Evolutionary conservation across 2,797 vertebrate species (phyloP), one percentile per base, ranked within the genome.

Genomic region (Pogonophryne albipinna): DNA sequence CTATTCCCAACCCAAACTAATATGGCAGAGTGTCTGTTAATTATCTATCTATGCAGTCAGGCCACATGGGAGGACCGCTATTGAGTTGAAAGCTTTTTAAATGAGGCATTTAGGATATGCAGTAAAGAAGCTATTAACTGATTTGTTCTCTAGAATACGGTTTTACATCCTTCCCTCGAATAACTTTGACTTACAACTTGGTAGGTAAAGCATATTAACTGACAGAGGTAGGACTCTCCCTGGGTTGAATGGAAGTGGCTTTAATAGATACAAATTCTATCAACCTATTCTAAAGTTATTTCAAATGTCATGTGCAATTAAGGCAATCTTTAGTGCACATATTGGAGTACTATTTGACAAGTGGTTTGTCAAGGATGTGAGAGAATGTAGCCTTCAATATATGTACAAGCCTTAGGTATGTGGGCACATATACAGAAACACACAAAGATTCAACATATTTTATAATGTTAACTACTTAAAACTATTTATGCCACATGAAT

Each of bases 51-150:
- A 34, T 76, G 79, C 67, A 83, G 79, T 85, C 63, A 78, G 83
- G 77, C 66, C 82, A 82, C 78, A 80, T 74, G 83, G 71, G 84
- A 86, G 74, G 57, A 50, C 47, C 1, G 41, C 71, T 80, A 76
- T 82, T 87, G 79, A 83, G 76, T 81, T 89, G 58, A 82, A 89
- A 83, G 85, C 76, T 87, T 88, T 90, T 90, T 76, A 81, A 90
- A 88, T 83, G 46, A 87, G 78, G 64, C 76, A 76, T 88, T 91
- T 74, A 84, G 78, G 58, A 87, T 82, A 56, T 49, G 76, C 74
- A 58, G 79, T 87, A 87, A 91, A 90, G 74, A 77, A 71, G 73
- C 79, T 83, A 86, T 91, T 92, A 86, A 84, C 79, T 83, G 71
- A 88, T 89, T 88, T 86, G 84, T 83, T 82, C 82, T 80, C 64